Evolutionary conservation across 2,888 invertebrate genomes (phyloP), one percentile per base, ranked within the genome.

Genomic region (Ptychoptera contaminata): DNA sequence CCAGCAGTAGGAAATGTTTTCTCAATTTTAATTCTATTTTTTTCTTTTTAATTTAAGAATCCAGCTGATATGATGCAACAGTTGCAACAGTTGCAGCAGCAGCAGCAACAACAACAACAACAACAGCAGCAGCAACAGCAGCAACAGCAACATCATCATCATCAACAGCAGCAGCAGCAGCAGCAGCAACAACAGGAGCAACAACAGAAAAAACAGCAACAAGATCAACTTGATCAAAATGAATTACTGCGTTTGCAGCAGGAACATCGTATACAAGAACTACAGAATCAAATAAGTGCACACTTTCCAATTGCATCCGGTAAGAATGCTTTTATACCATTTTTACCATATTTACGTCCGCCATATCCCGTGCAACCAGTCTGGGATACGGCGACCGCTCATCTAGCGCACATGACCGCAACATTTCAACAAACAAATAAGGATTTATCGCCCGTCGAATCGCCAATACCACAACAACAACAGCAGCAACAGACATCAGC

Each of bases 391-490:
- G 76, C 81, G 44, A 76, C 81, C 12, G 76, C 80, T 1, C 82
- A 83, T 57, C 69, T 83, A 29, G 78, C 79, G 0, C 83, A 84
- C 56, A 72, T 83, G 56, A 71, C 77, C 2, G 72, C 73, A 10
- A 63, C 67, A 65, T 32, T 61, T 40, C 52, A 15, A 41, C 9
- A 36, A 36, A 12, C 14, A n/a, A 8, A 14, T 12, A 8, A 36
- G 12, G 12, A 36, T 36, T 11, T 12, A 12, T 12, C 12, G 50
- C 50, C 32, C 49, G 46, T 40, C 49, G 45, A 53, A 46, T 37
- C 50, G 37, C 44, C 49, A 29, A 46, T 47, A 14, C 48, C 49
- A 9, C 42, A 41, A 12, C 38, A 46, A 40, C 40, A 40, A 54
- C 57, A 40, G 37, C 30, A 36, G 31, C 37, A 39, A 37, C 38